Conservation (phyloP, 2,888 invertebrate species). For the Abrostola tripartita region DNA sequence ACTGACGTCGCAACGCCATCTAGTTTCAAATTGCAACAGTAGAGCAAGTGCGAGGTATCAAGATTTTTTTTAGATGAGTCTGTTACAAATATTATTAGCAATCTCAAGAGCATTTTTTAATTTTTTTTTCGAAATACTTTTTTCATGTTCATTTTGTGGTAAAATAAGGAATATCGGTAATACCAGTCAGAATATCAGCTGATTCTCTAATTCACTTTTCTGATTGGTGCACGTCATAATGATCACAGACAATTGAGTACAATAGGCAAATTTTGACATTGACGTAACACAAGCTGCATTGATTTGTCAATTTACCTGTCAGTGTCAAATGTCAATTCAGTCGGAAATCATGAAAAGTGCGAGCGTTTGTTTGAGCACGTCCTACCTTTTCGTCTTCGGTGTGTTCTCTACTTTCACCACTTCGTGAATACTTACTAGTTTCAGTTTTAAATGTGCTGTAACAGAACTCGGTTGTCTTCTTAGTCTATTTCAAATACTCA, state of each 20-base stretch:
- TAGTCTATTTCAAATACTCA: slow-evolving; percentile 53
- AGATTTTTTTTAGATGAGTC: too few species aligned
- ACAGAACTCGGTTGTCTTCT: slow-evolving; percentile 48
- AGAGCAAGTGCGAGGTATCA: too few species aligned
- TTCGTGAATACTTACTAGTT: slow-evolving; percentile 55
- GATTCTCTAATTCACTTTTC: not conserved
- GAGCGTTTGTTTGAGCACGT: slow-evolving; percentile 71
- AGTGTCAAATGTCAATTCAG: slow-evolving; percentile 53
- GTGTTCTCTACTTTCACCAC: slow-evolving; percentile 70
- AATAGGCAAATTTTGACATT: slow-evolving; percentile 22
- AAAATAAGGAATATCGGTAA: not conserved
- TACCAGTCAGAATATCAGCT: slow-evolving; percentile 24
- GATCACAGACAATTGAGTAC: too few species aligned
- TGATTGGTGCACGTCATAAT: slow-evolving; percentile 46
- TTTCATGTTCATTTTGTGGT: too few species aligned
- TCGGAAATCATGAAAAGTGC: slow-evolving; percentile 63
- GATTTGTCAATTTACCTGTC: slow-evolving; percentile 43
- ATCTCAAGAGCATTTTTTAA: too few species aligned
- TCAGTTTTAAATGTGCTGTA: slow-evolving; percentile 64
- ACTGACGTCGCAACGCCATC: too few species aligned
- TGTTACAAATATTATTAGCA: too few species aligned
- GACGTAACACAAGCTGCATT: slow-evolving; percentile 30
- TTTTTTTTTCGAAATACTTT: too few species aligned
- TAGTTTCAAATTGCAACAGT: too few species aligned
- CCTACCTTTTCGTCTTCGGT: slow-evolving; percentile 57